Evolutionary conservation across 2,797 vertebrate genomes (phyloP).

Genomic region (Lemur catta): DNA sequence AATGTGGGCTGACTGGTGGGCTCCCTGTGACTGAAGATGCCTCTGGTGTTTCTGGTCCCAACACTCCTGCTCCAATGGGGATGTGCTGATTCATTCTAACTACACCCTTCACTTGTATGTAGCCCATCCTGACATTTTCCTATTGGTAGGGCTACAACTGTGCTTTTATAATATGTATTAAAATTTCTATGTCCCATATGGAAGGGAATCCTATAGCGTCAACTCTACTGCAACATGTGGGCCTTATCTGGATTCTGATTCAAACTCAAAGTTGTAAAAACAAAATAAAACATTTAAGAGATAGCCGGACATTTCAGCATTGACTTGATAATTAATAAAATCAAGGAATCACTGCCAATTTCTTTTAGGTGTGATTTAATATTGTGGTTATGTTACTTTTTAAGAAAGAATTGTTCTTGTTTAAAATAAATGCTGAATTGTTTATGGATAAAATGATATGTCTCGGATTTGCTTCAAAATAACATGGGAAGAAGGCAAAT

Average conservation of each 20-base stretch:
- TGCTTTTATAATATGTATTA: neutral
- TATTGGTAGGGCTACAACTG: neutral
- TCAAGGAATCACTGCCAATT: neutral
- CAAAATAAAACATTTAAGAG: neutral
- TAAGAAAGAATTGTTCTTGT: neutral
- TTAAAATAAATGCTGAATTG: conserved; percentile 45
- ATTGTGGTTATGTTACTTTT: neutral
- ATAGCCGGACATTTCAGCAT: neutral
- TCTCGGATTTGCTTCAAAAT: neutral
- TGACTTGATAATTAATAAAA: conserved; percentile 9
- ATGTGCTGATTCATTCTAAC: neutral
- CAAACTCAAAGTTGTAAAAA: conserved; percentile 23
- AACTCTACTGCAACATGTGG: neutral
- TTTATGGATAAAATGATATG: neutral
- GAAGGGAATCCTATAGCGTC: neutral
- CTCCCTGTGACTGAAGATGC: neutral
- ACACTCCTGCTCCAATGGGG: neutral
- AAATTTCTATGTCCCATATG: neutral
- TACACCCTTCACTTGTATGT: neutral
- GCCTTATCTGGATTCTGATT: neutral
- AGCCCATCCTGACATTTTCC: neutral
- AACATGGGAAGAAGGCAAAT: neutral
- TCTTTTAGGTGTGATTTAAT: neutral
- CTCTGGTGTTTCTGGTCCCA: neutral
- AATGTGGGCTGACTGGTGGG: conserved; percentile 7